Base-by-base conservation (phyloP, 2,113 vertebrate species). In the Chascanopsetta lugubris region DNA sequence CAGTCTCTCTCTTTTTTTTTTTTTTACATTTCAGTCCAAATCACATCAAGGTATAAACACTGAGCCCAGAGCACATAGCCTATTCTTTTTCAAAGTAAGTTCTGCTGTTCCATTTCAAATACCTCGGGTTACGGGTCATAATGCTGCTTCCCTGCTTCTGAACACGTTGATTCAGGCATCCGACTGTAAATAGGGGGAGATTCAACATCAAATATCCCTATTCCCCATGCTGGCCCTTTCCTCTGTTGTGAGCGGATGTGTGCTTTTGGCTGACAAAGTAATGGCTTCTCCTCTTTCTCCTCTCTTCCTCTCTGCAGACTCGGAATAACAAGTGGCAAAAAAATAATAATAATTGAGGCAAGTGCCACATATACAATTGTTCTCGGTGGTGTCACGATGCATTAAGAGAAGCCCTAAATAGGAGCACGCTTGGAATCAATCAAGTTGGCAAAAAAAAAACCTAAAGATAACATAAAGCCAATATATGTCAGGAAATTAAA, bases 21-120 rank as follows among this genome's bases (percentile, higher is more conserved):
- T 64, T 47, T 55, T 66, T 72, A 77, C 79, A 84, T 88, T 89
- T 87, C 84, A 88, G 74, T 86, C 85, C 83, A 91, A 89, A 91
- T 91, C 84, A 86, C 87, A 91, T 90, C 83, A 90, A 89, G 85
- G 87, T 87, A 88, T 84, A 91, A 87, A 91, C 87, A 87, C 79
- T 74, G 76, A 84, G 85, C 87, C 76, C 77, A 63, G 82, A 90
- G 85, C 86, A 86, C 75, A 89, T 85, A 75, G 78, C 72, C 70
- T 80, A 86, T 90, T 89, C 85, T 87, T 85, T 90, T 91, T 92
- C 88, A 91, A 90, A 88, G 80, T 75, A 83, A 87, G 80, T 84
- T 81, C 79, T 71, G 80, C 83, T 88, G 87, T 90, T 91, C 81
- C 84, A 91, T 89, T 90, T 89, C 86, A 90, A 88, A 90, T 82